Evolutionary conservation across 2,797 vertebrate genomes (phyloP).

Genomic region (Lindbergichthys nudifrons): DNA sequence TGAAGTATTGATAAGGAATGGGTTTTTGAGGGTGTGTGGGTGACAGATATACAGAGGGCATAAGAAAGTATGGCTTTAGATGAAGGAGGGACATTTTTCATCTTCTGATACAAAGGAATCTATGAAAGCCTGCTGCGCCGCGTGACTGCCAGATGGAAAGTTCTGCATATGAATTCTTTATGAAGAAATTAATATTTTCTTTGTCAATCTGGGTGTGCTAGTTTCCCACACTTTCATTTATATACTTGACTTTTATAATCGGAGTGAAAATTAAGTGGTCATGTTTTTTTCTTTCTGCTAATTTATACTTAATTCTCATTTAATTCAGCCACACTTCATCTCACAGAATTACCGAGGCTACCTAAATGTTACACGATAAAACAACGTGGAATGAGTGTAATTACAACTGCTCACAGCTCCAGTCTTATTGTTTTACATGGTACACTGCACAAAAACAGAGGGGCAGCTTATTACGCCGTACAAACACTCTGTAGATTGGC

Average conservation of each 20-base stretch:
- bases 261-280: constrained; percentile 7
- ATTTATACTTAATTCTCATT: constrained; percentile 30
- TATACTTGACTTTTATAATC: constrained; percentile 7
- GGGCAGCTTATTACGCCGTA: constrained; percentile 44
- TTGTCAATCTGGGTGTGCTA: constrained; percentile 25
- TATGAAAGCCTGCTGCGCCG: constrained; percentile 35
- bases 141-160: constrained; percentile 30
- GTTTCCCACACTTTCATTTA: constrained; percentile 10
- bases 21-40: not conserved
- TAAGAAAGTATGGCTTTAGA: constrained; percentile 47
- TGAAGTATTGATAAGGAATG: constrained; percentile 65
- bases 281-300: constrained; percentile 8
- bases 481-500: constrained; percentile 59
- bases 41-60: constrained; percentile 56
- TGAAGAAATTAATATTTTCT: constrained; percentile 57
- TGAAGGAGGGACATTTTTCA: constrained; percentile 64
- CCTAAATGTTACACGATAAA: constrained; percentile 54
- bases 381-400: constrained; percentile 56
- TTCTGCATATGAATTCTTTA: constrained; percentile 58
- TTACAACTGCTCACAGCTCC: constrained; percentile 52
- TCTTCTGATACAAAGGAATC: constrained; percentile 61
- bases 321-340: constrained; percentile 27
- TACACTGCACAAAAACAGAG: constrained; percentile 65
- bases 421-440: constrained; percentile 65
- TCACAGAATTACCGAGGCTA: constrained; percentile 36